Evolutionary conservation across 92 coral and sea anemone genomes (phyloP), one percentile per base, ranked within the genome.

Genomic region (Porites evermanni): DNA sequence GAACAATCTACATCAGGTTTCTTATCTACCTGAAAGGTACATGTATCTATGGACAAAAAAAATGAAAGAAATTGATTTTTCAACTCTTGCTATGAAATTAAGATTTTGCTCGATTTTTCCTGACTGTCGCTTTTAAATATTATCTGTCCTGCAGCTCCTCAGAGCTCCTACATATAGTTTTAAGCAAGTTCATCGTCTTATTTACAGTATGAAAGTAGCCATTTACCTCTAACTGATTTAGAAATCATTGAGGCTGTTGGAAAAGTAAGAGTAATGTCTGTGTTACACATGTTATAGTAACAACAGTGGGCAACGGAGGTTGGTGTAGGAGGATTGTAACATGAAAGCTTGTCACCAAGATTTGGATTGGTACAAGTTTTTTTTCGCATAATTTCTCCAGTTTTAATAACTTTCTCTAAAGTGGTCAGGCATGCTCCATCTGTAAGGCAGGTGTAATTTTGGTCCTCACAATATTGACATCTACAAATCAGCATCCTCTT

Each of bases 201-300:
- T 61, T 63, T n/a, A 12, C 16, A 13, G 26, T 6, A 17, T 74
- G 20, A 56, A 6, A 7, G 6, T n/a, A 16, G 8, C 5, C 23
- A 77, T 16, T 79, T 67, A 79, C 84, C 74, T 67, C 29, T 23
- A 64, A 7, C 10, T 5, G 50, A 58, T 0, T 29, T 1, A 58
- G 23, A 47, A 14, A 24, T 61, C 13, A 17, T 16, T 24, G 23
- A 10, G 8, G 18, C 13, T 68, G 84, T 74, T 21, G 88, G 92
- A 20, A 70, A 60, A 3, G 95, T 60, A 5, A 72, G 79, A 66
- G 92, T 84, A 9, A 75, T 64, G 17, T 85, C 77, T 10, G 67
- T 80, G 79, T 94, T 94, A 65, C 98, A 94, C 98, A 94, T 92
- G 89, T 90, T 81, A 64, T 74, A 44, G 21, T 63, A 80, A 64